phyloP scores from a whole-genome alignment of 2,113 vertebrate genomes.

The Chunga burmeisteri region DNA sequence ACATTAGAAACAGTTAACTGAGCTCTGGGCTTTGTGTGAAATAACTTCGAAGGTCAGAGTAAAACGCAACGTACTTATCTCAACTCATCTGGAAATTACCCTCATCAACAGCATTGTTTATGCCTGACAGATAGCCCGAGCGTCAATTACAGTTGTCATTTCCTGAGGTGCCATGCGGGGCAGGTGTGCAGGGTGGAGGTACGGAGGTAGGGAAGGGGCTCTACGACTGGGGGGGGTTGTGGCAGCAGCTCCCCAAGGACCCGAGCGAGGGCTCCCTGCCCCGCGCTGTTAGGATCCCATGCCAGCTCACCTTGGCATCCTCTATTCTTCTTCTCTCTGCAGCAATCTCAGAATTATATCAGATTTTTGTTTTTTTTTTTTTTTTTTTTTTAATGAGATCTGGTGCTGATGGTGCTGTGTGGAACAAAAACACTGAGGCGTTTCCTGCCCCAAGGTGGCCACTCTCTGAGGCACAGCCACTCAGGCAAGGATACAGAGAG shows the following conservation, averaged over 20 bases:
- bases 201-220: neutral
- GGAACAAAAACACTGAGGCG: neutral
- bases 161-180: neutral
- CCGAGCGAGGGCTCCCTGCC: neutral
- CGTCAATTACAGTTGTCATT: neutral
- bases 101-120: neutral
- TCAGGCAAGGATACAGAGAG: neutral
- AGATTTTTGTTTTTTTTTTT: neutral
- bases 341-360: neutral
- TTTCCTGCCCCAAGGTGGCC: neutral
- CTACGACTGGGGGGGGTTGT: neutral
- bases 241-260: neutral
- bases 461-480: neutral
- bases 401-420: neutral
- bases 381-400: neutral
- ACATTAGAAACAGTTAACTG: neutral
- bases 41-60: neutral
- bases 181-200: neutral
- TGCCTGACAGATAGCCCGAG: neutral
- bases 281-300: accelerated
- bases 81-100: constrained; percentile 3
- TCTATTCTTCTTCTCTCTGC: neutral
- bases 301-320: neutral
- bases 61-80: neutral
- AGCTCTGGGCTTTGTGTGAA: neutral